Conservation (phyloP, 2,113 vertebrate species). For the Sorex araneus region DNA sequence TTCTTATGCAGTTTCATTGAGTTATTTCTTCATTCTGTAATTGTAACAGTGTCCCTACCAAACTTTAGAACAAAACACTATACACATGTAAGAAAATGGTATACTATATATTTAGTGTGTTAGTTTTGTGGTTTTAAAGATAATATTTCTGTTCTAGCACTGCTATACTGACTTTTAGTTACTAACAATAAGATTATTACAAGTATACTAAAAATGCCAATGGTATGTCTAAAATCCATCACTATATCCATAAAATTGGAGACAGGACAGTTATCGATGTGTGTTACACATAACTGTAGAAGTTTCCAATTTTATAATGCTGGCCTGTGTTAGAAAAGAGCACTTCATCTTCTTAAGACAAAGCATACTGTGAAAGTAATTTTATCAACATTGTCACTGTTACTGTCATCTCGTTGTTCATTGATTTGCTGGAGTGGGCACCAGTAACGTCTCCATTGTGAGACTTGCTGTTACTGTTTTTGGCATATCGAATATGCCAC, state of each 20-base stretch:
- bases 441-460: too few relatives aligned
- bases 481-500: too few relatives aligned
- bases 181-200: slow-evolving; percentile 66
- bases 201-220: slow-evolving; percentile 24
- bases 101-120: slow-evolving; percentile 78
- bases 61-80: slow-evolving; percentile 86
- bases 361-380: slow-evolving; percentile 35
- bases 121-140: slow-evolving; percentile 72
- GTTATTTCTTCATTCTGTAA: slow-evolving; percentile 89
- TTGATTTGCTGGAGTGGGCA: too few relatives aligned
- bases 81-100: slow-evolving; percentile 49
- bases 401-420: too few relatives aligned
- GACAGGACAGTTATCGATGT: slow-evolving; percentile 28
- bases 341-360: background rate
- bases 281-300: background rate
- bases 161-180: slow-evolving; percentile 67
- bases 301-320: background rate
- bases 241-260: slow-evolving; percentile 35
- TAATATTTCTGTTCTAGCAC: slow-evolving; percentile 71
- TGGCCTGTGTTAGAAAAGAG: slow-evolving; percentile 15
- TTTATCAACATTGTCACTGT: too few relatives aligned
- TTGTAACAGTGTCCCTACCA: slow-evolving; percentile 87
- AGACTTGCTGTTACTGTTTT: too few relatives aligned
- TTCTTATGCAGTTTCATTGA: slow-evolving; percentile 89
- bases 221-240: slow-evolving; percentile 44